Conservation (phyloP, 2,888 invertebrate species). For the Sphinx pinastri region DNA sequence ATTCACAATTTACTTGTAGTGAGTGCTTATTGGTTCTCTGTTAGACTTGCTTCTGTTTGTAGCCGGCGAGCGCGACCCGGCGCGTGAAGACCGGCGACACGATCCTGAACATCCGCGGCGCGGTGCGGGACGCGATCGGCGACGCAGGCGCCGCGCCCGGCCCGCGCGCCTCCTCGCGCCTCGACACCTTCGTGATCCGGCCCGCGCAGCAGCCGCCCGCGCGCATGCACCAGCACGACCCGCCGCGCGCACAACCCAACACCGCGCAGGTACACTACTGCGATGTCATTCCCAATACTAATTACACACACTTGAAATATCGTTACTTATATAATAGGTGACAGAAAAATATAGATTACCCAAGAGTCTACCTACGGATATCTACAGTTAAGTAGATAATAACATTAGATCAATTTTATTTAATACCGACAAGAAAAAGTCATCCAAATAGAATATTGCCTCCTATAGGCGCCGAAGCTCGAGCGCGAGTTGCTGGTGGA, state of each 20-base stretch:
- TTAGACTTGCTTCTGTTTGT: not conserved
- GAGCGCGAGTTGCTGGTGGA: constrained; percentile 69
- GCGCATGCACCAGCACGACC: constrained; percentile 42
- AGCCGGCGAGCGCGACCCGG: constrained; percentile 8
- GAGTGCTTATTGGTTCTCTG: not conserved
- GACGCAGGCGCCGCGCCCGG: constrained; percentile 76
- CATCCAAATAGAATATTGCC: not conserved
- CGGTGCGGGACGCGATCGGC: constrained; percentile 74
- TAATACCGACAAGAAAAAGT: too few relatives aligned
- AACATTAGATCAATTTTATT: too few relatives aligned
- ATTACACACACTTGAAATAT: too few relatives aligned
- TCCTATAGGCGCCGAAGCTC: constrained; percentile 47
- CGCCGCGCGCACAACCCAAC: constrained; percentile 45
- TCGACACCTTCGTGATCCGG: constrained; percentile 75
- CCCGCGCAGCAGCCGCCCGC: constrained; percentile 54
- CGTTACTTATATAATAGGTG: too few relatives aligned
- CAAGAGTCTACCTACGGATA: too few relatives aligned
- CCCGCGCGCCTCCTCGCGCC: constrained; percentile 66
- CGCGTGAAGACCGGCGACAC: constrained; percentile 77
- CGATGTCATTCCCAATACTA: too few relatives aligned
- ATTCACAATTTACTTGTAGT: too few relatives aligned
- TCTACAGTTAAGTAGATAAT: too few relatives aligned
- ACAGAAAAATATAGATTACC: too few relatives aligned
- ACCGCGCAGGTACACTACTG: constrained; percentile 24
- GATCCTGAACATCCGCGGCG: constrained; percentile 76